Percentiles rank a stretch among this genome's conserved stretches.
These are phyloP conservation scores for Sebastes kiyomatsui DNA, from an alignment of 2,797 vertebrate species.

Conservation along the genomic window DNA sequence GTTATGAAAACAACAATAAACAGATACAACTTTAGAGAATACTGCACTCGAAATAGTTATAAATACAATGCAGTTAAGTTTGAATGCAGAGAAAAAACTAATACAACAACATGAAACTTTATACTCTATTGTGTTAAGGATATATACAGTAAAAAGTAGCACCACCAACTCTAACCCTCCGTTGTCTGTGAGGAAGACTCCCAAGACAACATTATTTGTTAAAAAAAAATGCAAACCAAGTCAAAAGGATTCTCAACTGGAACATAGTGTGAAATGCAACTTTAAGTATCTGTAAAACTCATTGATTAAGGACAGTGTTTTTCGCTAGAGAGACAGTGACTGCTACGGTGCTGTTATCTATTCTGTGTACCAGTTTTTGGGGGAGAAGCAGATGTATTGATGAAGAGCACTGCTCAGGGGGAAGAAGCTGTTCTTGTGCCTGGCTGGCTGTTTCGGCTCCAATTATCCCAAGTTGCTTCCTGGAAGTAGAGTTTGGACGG, in stretches of 20 bases:
- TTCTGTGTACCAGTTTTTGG: neutral
- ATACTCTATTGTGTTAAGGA: neutral
- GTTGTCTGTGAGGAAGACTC: neutral
- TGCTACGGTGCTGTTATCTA: neutral
- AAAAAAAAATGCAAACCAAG: neutral
- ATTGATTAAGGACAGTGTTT: neutral
- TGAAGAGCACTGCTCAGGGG: neutral
- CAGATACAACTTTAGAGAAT: neutral
- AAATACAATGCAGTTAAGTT: neutral
- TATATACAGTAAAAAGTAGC: neutral
- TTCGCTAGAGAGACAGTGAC: neutral
- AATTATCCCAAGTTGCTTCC: neutral
- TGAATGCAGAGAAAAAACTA: neutral
- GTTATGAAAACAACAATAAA: neutral
- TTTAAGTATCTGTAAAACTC: neutral
- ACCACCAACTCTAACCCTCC: neutral
- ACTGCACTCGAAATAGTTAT: neutral
- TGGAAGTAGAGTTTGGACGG: neutral
- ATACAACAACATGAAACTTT: neutral
- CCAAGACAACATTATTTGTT: neutral
- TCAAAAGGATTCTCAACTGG: neutral
- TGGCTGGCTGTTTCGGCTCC: neutral
- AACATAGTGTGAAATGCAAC: neutral
- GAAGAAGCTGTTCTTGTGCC: neutral
- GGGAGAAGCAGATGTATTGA: neutral